Evolutionary conservation across 2,888 invertebrate genomes (phyloP).

Genomic region (Malthinus seriepunctatus): DNA sequence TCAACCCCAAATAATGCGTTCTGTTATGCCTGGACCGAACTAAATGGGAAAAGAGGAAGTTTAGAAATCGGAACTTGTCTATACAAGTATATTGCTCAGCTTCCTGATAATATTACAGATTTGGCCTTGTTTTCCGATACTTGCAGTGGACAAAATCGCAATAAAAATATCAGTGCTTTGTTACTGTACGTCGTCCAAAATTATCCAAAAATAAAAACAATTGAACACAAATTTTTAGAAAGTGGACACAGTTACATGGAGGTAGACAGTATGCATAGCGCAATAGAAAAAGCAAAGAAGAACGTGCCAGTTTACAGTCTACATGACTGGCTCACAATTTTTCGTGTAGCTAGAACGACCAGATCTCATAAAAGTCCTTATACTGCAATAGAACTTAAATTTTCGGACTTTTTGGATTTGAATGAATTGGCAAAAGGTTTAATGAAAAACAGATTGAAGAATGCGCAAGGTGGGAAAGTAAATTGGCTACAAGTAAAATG

Average conservation of each 20-base stretch:
- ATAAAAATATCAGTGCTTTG: slow-evolving; percentile 14
- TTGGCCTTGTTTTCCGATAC: slow-evolving; percentile 10
- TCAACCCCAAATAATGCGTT: slow-evolving; percentile 38
- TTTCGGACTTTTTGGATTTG: neutral
- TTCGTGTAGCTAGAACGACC: slow-evolving; percentile 6
- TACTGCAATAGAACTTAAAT: neutral
- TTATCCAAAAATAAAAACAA: neutral
- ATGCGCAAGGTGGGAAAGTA: neutral
- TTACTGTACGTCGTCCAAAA: slow-evolving; percentile 9
- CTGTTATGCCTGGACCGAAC: slow-evolving; percentile 41
- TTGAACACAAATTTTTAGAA: neutral
- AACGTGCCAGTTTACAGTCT: neutral
- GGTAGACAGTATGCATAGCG: neutral
- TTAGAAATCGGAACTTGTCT: slow-evolving; percentile 38
- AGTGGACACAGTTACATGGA: neutral
- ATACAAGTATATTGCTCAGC: slow-evolving; percentile 2
- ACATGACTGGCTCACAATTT: slow-evolving; percentile 10
- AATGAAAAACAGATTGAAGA: neutral
- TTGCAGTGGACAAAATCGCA: slow-evolving; percentile 13
- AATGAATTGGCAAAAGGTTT: neutral
- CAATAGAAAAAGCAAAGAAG: neutral
- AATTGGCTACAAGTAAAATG: slow-evolving; percentile 13
- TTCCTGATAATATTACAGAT: neutral
- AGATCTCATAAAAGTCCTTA: neutral
- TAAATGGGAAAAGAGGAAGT: slow-evolving; percentile 42